These are phyloP conservation scores for Conus ventricosus DNA, from an alignment of 1,140 invertebrate species.

Conservation along the genomic window DNA sequence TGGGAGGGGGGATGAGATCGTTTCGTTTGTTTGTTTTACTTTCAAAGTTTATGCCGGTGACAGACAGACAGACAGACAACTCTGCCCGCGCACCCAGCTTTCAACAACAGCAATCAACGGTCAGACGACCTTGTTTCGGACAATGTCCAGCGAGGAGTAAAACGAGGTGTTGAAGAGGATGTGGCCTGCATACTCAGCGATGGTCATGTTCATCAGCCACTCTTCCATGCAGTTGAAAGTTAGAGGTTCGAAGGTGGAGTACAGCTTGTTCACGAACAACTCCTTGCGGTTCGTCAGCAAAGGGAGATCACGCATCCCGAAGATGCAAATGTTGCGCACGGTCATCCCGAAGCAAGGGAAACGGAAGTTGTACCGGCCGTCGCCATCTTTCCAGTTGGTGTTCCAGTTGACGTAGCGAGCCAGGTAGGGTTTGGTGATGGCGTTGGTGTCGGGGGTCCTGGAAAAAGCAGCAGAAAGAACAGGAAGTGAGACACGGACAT, in stretches of 20 bases:
- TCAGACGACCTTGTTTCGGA: constrained; percentile 41
- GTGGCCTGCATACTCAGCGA: constrained; percentile 29
- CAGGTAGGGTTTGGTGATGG: constrained; percentile 47
- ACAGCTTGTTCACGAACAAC: constrained; percentile 70
- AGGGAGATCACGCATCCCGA: constrained; percentile 62
- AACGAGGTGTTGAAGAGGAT: constrained; percentile 31
- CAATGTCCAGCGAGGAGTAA: constrained; percentile 44
- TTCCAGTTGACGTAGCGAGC: constrained; percentile 54
- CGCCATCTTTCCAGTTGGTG: constrained; percentile 37
- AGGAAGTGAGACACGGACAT: no score
- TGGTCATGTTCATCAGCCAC: constrained; percentile 61
- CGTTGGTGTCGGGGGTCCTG: constrained; percentile 50
- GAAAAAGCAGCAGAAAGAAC: background rate
- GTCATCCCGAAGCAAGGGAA: constrained; percentile 58
- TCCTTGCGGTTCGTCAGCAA: constrained; percentile 51
- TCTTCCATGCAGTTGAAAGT: constrained; percentile 68
- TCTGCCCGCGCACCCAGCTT: background rate
- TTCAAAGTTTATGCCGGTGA: no score
- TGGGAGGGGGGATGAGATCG: no score
- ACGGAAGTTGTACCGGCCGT: constrained; percentile 44
- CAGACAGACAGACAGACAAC: no score
- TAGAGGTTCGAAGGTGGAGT: constrained; percentile 61
- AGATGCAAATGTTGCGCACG: constrained; percentile 66
- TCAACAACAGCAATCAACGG: background rate
- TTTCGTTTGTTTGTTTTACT: no score